Conservation (phyloP, 1,140 invertebrate genomes). For the Macrocentrus cingulum region DNA sequence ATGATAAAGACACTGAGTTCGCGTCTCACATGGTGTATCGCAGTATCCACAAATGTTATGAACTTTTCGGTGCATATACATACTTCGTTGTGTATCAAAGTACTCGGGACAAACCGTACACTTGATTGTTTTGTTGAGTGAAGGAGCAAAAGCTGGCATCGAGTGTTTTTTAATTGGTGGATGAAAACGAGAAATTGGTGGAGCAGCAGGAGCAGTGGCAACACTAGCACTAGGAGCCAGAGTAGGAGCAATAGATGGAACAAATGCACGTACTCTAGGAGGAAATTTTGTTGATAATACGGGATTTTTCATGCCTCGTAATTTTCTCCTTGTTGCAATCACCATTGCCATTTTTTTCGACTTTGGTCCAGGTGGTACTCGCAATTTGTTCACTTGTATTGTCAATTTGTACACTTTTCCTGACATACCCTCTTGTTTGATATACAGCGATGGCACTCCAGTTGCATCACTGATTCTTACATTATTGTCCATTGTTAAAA, state of each 20-base stretch:
- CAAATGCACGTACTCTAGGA: not conserved
- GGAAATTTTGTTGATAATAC: not conserved
- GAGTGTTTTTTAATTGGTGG: constrained; percentile 24
- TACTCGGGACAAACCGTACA: constrained; percentile 34
- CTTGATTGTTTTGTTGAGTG: constrained; percentile 20
- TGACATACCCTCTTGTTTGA: constrained; percentile 10
- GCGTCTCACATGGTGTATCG: constrained; percentile 35
- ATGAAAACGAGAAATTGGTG: not conserved
- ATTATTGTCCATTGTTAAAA: not conserved
- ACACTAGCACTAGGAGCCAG: too few relatives aligned
- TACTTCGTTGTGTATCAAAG: constrained; percentile 30
- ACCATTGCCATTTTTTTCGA: constrained; percentile 27
- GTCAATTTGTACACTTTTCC: constrained; percentile 41
- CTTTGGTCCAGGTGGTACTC: constrained; percentile 38
- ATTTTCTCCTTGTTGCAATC: not conserved
- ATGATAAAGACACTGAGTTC: constrained; percentile 40
- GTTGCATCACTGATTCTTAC: not conserved
- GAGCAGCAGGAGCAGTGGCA: too few relatives aligned
- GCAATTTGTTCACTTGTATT: constrained; percentile 50
- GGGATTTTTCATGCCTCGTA: constrained; percentile 2
- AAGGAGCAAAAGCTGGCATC: constrained; percentile 11
- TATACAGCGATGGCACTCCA: constrained; percentile 6
- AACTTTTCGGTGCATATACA: constrained; percentile 39
- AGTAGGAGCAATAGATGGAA: not conserved
- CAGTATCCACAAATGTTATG: constrained; percentile 46